phyloP scores from a whole-genome alignment of 1,140 invertebrate genomes.

The Pectinophora gossypiella region DNA sequence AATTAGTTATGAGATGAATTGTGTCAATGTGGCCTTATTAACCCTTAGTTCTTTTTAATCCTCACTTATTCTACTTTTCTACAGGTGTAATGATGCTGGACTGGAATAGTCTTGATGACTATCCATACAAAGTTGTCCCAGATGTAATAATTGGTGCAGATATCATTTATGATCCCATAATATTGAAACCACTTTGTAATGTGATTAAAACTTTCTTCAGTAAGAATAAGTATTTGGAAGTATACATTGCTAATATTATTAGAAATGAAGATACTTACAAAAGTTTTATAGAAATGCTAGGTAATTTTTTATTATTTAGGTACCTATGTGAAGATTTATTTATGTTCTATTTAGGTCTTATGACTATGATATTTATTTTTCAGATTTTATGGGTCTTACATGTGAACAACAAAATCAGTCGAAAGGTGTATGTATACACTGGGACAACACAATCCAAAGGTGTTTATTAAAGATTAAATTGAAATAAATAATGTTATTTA shows the following conservation, averaged over 20 bases:
- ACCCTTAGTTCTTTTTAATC: too few relatives aligned
- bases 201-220: conserved; percentile 38
- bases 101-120: conserved; percentile 42
- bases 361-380: too few relatives aligned
- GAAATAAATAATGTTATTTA: not conserved
- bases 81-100: conserved; percentile 44
- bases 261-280: conserved; percentile 54
- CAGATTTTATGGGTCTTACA: not conserved
- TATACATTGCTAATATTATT: conserved; percentile 58
- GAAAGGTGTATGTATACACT: not conserved
- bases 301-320: conserved; percentile 21
- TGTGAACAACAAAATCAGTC: not conserved
- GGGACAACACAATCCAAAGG: not conserved
- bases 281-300: conserved; percentile 35
- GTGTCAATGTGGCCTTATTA: too few relatives aligned
- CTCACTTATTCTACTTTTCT: conserved; percentile 20
- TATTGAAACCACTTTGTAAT: conserved; percentile 47
- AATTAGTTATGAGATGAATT: too few relatives aligned
- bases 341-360: too few relatives aligned
- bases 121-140: conserved; percentile 26
- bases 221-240: conserved; percentile 39
- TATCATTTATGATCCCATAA: conserved; percentile 62
- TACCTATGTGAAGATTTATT: not conserved
- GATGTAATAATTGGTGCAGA: conserved; percentile 61
- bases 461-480: not conserved